Evolutionary conservation across 2,113 vertebrate genomes (phyloP).

Genomic region (Tonatia bakeri): DNA sequence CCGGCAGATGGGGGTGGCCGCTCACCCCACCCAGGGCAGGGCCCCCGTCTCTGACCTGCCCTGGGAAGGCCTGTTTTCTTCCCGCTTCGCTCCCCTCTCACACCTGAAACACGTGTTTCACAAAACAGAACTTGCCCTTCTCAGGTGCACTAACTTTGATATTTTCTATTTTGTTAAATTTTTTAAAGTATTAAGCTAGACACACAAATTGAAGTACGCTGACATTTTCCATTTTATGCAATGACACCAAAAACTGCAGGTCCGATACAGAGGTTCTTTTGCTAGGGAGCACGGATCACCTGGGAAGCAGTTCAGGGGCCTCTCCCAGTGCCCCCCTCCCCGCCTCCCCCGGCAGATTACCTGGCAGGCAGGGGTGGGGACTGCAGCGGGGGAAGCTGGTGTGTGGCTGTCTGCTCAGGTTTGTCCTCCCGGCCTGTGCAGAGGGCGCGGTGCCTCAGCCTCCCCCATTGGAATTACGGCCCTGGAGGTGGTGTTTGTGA

Average conservation of each 20-base stretch:
- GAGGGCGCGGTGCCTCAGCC: background rate
- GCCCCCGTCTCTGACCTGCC: too few relatives aligned
- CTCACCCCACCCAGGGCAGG: background rate
- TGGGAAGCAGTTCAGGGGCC: too few relatives aligned
- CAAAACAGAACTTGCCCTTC: background rate
- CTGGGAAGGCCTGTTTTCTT: background rate
- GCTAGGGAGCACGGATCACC: background rate
- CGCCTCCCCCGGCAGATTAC: too few relatives aligned
- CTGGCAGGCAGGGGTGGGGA: background rate
- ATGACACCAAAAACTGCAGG: background rate
- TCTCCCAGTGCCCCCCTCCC: too few relatives aligned
- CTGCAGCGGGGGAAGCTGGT: background rate
- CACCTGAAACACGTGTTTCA: background rate
- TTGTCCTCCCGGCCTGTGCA: background rate
- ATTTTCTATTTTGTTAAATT: background rate
- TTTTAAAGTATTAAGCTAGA: background rate
- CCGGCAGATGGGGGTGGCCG: background rate
- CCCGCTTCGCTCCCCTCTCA: accelerated
- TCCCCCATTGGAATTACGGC: background rate
- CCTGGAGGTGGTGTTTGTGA: background rate
- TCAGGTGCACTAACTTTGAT: background rate
- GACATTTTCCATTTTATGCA: too few relatives aligned
- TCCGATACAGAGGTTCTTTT: background rate
- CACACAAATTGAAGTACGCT: too few relatives aligned
- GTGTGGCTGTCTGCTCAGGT: accelerated